Base-by-base conservation (phyloP, 1,140 invertebrate species). In the Galleria mellonella region DNA sequence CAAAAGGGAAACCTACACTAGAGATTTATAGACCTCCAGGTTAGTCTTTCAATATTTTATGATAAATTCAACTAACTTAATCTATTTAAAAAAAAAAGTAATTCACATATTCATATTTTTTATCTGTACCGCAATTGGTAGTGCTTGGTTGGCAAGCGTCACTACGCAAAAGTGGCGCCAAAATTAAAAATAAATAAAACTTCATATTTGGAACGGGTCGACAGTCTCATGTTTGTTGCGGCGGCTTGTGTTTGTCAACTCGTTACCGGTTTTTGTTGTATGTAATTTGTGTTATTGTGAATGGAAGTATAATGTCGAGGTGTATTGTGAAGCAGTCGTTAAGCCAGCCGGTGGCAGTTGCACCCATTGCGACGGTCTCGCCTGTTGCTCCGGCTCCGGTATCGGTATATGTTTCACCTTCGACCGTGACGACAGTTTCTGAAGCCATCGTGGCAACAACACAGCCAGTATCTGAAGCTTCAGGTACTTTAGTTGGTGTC, bases 1-100 rank as follows among this genome's bases (percentile, higher is more conserved):
- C 87, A 7, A 88, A 90, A 67, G 89, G 89, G 37, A 95, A 96
- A 83, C 94, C 94, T 4, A 93, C 93, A 13, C 89, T 95, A 76
- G 93, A 95, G 87, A 94, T 96, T 61, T 96, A 96, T 76, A 89
- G 94, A 68, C 94, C 94, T 12, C 94, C 94, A 74, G 95, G 94
- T 93, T 85, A 88, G 67, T 57, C 45, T 35, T 10, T n/a, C 9
- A 47, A 32, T 37, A 57, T 28, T 48, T n/a, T n/a, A n/a, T n/a
- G n/a, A 48, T 40, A 23, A 37, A n/a, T 12, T 9, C 28, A 10
- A 23, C 39, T 31, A 42, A 42, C 32, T 36, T 35, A 15, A 38
- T 38, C 40, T 9, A 38, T 37, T 38, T 32, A 37, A 28, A 23
- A 23, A 23, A 23, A 3, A 23, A 23, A 23, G 6, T 23, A 23